Percentiles rank a stretch among this genome's conserved stretches.
Conservation (phyloP, 1,140 invertebrate species). For the Samia ricini region DNA sequence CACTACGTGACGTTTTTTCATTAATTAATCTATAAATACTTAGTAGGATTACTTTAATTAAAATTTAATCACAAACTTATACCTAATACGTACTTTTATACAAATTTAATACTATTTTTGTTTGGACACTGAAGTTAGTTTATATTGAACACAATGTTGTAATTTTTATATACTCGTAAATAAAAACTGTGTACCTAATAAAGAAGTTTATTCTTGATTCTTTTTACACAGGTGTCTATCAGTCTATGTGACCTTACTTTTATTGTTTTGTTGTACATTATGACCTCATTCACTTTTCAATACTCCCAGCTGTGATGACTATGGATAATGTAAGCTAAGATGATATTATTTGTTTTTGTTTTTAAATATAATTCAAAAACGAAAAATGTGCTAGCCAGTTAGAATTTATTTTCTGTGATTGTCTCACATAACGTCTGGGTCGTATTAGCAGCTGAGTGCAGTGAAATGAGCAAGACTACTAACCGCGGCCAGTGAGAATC, state of each 20-base stretch:
- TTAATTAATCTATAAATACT: too few relatives aligned
- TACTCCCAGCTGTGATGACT: background rate
- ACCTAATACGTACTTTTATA: too few relatives aligned
- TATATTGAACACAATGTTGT: too few relatives aligned
- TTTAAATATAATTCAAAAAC: background rate
- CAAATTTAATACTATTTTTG: too few relatives aligned
- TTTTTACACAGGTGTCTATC: background rate
- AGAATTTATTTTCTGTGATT: slow-evolving; percentile 23
- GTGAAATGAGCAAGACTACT: slow-evolving; percentile 20
- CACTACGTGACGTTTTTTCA: too few relatives aligned
- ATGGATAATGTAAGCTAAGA: background rate
- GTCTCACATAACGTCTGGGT: slow-evolving; percentile 15
- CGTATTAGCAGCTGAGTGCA: background rate
- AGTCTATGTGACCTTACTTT: background rate
- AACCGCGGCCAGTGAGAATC: slow-evolving; percentile 40
- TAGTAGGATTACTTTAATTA: too few relatives aligned
- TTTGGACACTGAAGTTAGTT: too few relatives aligned
- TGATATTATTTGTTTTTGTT: background rate
- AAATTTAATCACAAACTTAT: too few relatives aligned
- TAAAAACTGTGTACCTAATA: too few relatives aligned
- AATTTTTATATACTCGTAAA: too few relatives aligned
- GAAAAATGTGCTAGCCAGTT: slow-evolving; percentile 16
- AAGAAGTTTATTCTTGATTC: too few relatives aligned
- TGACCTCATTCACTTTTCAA: background rate
- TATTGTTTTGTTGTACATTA: background rate